Conservation (phyloP, 2,113 vertebrate species). For the Syngnathus scovelli region DNA sequence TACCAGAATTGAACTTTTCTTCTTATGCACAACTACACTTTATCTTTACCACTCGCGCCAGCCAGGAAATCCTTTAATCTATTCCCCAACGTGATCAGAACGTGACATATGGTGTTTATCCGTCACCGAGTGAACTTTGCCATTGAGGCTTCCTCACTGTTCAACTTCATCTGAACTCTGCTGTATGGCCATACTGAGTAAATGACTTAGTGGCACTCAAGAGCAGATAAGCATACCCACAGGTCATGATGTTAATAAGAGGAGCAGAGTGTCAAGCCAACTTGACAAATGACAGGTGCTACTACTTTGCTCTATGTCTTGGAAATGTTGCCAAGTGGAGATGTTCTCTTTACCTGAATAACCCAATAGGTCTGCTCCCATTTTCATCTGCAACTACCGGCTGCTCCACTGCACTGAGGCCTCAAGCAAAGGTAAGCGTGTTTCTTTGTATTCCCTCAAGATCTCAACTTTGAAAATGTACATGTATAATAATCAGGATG, state of each 20-base stretch:
- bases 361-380: constrained; percentile 23
- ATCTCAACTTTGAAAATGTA: constrained; percentile 42
- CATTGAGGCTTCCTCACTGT: constrained; percentile 31
- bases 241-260: constrained; percentile 50
- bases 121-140: constrained; percentile 17
- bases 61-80: constrained; percentile 29
- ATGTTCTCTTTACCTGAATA: constrained; percentile 46
- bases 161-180: constrained; percentile 35
- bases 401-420: constrained; percentile 42
- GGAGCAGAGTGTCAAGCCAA: constrained; percentile 46
- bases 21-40: not conserved
- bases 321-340: constrained; percentile 48
- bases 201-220: constrained; percentile 49
- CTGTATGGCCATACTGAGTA: constrained; percentile 27
- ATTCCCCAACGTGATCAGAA: constrained; percentile 27
- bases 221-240: constrained; percentile 51
- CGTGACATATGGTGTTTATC: constrained; percentile 57
- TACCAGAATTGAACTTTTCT: not conserved
- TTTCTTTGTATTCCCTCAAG: constrained; percentile 40
- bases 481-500: constrained; percentile 44
- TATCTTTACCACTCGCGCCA: constrained; percentile 21
- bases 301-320: constrained; percentile 26
- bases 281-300: constrained; percentile 47
- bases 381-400: constrained; percentile 36
- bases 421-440: constrained; percentile 49